Base-by-base conservation (phyloP, 2,888 invertebrate genomes). In the Macrosiphum euphorbiae region DNA sequence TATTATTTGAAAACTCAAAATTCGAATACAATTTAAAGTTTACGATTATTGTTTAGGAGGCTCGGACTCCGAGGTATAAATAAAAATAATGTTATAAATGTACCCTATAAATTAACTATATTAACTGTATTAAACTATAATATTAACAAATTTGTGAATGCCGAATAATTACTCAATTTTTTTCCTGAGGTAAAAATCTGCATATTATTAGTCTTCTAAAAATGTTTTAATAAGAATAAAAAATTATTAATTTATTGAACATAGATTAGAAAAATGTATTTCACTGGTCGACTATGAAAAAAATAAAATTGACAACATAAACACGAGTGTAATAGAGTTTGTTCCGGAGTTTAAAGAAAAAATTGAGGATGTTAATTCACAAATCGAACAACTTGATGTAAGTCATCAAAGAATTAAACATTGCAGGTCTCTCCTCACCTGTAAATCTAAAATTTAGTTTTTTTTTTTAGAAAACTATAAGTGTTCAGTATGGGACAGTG, bases 361-460 rank as follows among this genome's bases (percentile, higher is more conserved):
- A n/a, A 88, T 88, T 28, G 41, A 52, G 0, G 13, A 92, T 52
- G 0, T 3, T 52, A 41, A 67, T 28, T 52, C 24, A 41, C 52
- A 87, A 52, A 88, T 88, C 20, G 44, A 41, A 52, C 28, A 88
- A 35, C 11, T 92, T 28, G 92, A 92, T 24, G 92, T 88, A 88
- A 92, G 44, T 50, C 1, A 20, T 52, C 24, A 8, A 89, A 1
- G 0, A 67, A n/a, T 67, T n/a, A 16, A 78, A 35, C 35, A 78
- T 8, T 16, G n/a, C 1, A n/a, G 11, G 35, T 55, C 20, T 58
- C 20, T 52, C 8, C n/a, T 3, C 52, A 78, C 78, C 4, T 35
- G n/a, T 26, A 41, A 90, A 52, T 90, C 55, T 91, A 52, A 85
- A 44, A 55, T 55, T 55, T 0, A 35, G 47, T 8, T 58, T 24